Evolutionary conservation across 53 echinoderm and acorn worm genomes (phyloP), one percentile per base, ranked within the genome.

Genomic region (Holothuria scabra): DNA sequence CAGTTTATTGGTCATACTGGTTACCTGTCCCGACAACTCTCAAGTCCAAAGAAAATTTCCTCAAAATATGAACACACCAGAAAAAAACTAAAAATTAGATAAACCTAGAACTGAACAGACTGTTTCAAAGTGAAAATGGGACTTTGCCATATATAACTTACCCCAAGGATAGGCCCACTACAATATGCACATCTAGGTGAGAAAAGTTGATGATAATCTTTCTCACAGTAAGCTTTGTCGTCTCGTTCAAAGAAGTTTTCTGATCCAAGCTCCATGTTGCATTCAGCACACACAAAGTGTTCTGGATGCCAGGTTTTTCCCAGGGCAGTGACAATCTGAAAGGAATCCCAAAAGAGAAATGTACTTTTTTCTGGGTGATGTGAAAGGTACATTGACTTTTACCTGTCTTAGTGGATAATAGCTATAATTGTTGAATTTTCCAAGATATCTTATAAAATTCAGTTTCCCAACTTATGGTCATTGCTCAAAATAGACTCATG

Each of bases 181-280:
- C 99, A 97, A 85, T 97, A 97, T 85, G 94, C 92, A 87, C 99
- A 97, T 56, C 92, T 84, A 12, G 99, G 99, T 64, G 99, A 92
- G 79, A 97, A 97, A 65, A 94, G 85, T 5, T 97, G 79, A 58
- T 94, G 99, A 69, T 97, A 97, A 67, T 94, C 94, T 4, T 91
- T 84, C 74, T 97, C 99, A 31, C 99, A 97, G 92, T 84, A 97
- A 6, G 99, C 92, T 75, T 87, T 82, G 22, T 90, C 92, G 12
- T 94, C 99, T 46, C 99, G 55, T 89, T 97, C 99, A 89, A 97
- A 97, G 90, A 97, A 97, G 62, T 93, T 97, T 83, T 92, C 89
- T 12, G 94, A 85, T 14, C 99, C 99, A 21, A 97, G 88, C 56
- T 92, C 94, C 44, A 76, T 80, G 56, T 92, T 87, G 65, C 99